Evolutionary conservation across 2,113 vertebrate genomes (phyloP).

Genomic region (Brachypteracias leptosomus): DNA sequence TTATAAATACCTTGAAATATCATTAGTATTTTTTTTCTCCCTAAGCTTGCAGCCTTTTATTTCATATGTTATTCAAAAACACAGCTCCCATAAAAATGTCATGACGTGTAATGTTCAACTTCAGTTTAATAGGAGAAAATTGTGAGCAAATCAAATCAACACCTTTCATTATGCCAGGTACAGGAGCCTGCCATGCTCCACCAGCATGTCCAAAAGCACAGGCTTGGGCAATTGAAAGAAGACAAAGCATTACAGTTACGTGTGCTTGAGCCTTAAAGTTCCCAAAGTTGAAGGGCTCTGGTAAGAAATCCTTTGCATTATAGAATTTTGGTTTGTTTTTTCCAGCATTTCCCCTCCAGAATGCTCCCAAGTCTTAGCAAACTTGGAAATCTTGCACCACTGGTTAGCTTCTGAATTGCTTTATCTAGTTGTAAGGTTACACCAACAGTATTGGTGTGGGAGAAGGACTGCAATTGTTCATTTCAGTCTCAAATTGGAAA

Average conservation of each 20-base stretch:
- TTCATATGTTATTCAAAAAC: fast-evolving
- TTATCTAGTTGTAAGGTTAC: background rate
- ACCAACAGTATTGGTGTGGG: background rate
- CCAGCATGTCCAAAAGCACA: background rate
- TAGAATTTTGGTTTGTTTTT: background rate
- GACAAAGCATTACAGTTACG: background rate
- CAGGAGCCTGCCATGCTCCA: background rate
- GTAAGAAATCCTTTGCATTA: background rate
- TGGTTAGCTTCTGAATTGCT: background rate
- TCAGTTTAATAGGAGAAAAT: background rate
- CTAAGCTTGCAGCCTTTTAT: background rate
- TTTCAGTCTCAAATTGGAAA: background rate
- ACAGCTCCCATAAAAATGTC: background rate
- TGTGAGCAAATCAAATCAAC: background rate
- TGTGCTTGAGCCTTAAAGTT: background rate
- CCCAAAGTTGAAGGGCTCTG: background rate
- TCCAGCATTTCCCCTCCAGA: background rate
- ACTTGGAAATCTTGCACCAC: background rate
- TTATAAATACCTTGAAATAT: background rate
- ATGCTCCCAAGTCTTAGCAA: background rate
- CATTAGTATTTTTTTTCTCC: background rate
- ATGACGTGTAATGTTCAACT: background rate
- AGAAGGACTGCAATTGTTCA: background rate
- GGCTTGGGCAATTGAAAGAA: background rate
- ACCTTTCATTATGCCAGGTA: background rate